Conservation (phyloP, 2,888 invertebrate species). For the Neoaliturus tenellus region DNA sequence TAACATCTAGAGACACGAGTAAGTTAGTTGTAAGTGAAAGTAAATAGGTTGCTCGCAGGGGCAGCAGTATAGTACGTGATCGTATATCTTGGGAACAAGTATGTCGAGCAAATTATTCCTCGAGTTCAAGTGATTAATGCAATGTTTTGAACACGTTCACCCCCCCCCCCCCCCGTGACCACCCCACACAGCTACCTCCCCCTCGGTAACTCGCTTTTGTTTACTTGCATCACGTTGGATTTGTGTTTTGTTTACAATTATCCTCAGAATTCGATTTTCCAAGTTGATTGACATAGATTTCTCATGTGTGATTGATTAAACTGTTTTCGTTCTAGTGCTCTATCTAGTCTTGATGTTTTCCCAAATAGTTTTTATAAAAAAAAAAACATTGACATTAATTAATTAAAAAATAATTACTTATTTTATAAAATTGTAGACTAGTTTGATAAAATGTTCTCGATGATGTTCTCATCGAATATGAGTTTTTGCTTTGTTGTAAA, state of each 20-base stretch:
- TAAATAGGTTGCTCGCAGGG: not conserved
- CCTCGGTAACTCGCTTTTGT: constrained; percentile 16
- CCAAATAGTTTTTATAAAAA: no score
- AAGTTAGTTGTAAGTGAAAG: not conserved
- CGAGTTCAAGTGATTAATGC: constrained; percentile 32
- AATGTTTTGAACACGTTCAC: constrained; percentile 17
- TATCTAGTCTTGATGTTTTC: no score
- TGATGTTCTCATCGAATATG: no score
- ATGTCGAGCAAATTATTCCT: constrained; percentile 27
- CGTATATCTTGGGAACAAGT: not conserved
- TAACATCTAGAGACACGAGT: not conserved
- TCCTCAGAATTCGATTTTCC: not conserved
- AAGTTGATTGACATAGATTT: not conserved
- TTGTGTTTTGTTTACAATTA: constrained; percentile 9
- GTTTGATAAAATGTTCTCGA: no score
- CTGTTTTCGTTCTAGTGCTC: not conserved
- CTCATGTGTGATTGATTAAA: not conserved
- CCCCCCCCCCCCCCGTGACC: not conserved
- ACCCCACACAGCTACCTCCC: no score
- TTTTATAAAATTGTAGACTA: no score
- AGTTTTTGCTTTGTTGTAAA: no score
- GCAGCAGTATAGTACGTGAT: not conserved
- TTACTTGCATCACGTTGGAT: not conserved
- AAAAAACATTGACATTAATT: no score
- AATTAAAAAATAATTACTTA: no score